Percentiles rank a stretch among this genome's conserved stretches.
phyloP scores from a whole-genome alignment of 1,140 invertebrate species.

The Adelges cooleyi region DNA sequence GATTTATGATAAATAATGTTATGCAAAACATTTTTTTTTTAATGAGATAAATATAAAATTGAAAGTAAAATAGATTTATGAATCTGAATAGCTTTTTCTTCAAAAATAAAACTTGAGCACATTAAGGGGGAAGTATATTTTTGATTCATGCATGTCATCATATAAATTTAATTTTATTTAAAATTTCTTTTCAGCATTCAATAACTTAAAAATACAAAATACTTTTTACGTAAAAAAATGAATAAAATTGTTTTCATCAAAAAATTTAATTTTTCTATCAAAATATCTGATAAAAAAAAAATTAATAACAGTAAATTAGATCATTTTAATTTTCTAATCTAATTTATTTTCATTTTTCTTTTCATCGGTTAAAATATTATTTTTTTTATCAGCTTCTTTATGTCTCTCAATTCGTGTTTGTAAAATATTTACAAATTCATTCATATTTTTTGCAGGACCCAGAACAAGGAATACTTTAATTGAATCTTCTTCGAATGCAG shows the following conservation, averaged over 20 bases:
- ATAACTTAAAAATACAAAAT: no score
- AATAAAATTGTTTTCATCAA: neutral
- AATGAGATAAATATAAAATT: no score
- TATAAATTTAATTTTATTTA: no score
- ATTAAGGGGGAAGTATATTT: no score
- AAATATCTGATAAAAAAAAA: constrained; percentile 3
- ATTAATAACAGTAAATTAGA: neutral
- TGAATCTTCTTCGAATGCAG: constrained; percentile 61
- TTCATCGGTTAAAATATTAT: neutral
- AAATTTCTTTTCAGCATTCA: no score
- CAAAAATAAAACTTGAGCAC: no score
- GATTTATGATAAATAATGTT: no score
- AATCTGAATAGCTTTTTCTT: no score
- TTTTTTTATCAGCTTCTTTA: constrained; percentile 18
- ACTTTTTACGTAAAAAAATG: neutral
- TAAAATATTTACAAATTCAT: constrained; percentile 5
- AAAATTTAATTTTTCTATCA: neutral
- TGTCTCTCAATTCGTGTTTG: constrained; percentile 3
- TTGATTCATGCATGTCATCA: no score
- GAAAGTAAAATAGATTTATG: no score
- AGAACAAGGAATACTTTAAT: constrained; percentile 17
- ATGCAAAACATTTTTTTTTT: no score
- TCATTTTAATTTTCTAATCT: neutral
- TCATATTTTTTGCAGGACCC: constrained; percentile 3
- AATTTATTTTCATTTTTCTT: neutral